phyloP scores from a whole-genome alignment of 1,140 invertebrate genomes.

The Trachymyrmex septentrionalis region DNA sequence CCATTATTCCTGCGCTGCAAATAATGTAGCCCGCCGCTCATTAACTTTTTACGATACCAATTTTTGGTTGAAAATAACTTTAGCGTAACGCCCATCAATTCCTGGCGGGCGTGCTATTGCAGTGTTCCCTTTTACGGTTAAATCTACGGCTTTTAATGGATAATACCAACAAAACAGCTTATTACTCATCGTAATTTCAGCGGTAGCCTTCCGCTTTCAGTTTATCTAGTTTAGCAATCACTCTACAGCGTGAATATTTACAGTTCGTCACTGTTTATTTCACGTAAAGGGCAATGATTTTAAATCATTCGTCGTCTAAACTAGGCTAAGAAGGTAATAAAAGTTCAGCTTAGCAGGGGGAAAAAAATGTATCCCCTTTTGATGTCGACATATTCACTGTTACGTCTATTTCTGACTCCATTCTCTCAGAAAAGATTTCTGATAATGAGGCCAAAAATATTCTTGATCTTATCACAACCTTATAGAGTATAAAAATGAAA shows the following conservation, averaged over 20 bases:
- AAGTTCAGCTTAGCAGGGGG: neutral
- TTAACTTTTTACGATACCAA: conserved; percentile 58
- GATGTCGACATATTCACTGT: neutral
- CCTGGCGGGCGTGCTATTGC: neutral
- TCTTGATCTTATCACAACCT: too few species aligned
- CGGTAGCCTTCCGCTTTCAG: neutral
- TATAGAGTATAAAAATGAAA: too few species aligned
- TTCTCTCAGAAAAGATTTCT: too few species aligned
- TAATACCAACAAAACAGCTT: conserved; percentile 25
- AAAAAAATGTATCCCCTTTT: neutral
- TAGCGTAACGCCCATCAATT: conserved; percentile 41
- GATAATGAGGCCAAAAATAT: too few species aligned
- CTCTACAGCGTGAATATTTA: neutral
- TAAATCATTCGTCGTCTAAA: neutral
- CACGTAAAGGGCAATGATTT: neutral
- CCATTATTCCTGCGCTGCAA: conserved; percentile 50
- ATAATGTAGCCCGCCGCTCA: conserved; percentile 46
- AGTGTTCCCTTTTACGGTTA: neutral
- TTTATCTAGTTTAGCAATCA: conserved; percentile 23
- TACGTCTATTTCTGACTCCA: neutral
- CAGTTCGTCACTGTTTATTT: neutral
- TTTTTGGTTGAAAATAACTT: conserved; percentile 56
- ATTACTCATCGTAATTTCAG: conserved; percentile 44
- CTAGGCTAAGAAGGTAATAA: neutral
- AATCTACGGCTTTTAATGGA: conserved; percentile 46